These are phyloP conservation scores for Micronisus gabar DNA, from an alignment of 2,113 vertebrate genomes.

Conservation along the genomic window DNA sequence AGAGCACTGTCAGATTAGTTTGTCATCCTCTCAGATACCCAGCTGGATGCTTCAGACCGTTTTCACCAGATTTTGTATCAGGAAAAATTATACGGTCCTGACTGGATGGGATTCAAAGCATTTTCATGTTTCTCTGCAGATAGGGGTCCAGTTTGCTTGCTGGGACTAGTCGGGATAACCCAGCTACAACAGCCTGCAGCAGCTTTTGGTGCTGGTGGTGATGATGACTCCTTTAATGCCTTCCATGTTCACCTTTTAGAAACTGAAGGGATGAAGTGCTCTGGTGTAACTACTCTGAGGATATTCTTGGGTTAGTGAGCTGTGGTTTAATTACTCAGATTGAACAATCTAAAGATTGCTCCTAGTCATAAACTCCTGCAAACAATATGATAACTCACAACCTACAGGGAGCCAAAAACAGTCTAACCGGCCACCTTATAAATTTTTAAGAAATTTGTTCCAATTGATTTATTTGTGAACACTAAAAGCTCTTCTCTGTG, in stretches of 20 bases:
- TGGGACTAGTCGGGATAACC: background rate
- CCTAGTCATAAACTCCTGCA: background rate
- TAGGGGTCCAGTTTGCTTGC: background rate
- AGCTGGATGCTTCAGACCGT: background rate
- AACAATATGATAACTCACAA: background rate
- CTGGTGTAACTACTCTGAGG: background rate
- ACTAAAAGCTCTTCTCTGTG: background rate
- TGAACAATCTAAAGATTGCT: background rate
- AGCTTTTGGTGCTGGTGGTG: background rate
- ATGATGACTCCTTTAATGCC: background rate
- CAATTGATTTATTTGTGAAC: background rate
- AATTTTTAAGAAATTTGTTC: background rate
- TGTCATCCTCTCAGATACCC: background rate
- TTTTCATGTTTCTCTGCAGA: background rate
- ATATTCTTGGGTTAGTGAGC: background rate
- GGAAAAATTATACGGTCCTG: background rate
- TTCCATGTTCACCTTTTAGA: background rate
- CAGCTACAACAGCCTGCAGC: background rate
- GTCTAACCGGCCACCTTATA: background rate
- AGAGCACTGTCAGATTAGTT: background rate
- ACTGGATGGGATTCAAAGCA: background rate
- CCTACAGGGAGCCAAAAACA: background rate
- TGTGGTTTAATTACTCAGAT: background rate
- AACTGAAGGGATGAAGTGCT: background rate
- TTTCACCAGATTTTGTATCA: background rate